phyloP scores from a whole-genome alignment of 2,113 vertebrate genomes.

The Callospermophilus lateralis region DNA sequence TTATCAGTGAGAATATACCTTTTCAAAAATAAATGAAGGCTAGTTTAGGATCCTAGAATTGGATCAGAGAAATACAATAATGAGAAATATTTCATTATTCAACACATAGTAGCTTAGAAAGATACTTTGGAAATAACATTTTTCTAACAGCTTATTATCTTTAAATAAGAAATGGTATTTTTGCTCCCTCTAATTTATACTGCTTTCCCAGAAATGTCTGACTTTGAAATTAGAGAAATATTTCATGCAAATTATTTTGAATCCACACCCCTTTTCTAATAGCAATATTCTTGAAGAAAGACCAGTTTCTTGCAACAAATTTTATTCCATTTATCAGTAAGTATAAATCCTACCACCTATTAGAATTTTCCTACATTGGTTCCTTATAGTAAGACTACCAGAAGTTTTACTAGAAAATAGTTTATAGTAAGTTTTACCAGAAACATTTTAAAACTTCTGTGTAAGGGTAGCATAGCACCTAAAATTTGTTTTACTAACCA shows the following conservation, averaged over 20 bases:
- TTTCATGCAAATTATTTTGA: not conserved
- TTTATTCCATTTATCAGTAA: conserved; percentile 1
- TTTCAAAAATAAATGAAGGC: not conserved
- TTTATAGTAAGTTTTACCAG: not conserved
- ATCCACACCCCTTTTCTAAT: not conserved
- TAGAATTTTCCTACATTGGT: not conserved
- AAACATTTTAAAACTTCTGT: conserved; percentile 47
- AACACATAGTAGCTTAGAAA: not conserved
- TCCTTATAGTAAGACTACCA: not conserved
- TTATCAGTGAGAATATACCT: not conserved
- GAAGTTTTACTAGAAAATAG: not conserved
- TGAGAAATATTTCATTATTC: not conserved
- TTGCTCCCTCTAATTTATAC: not conserved
- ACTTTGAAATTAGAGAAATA: conserved; percentile 29
- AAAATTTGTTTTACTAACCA: not conserved
- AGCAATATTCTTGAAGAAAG: not conserved
- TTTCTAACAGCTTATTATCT: conserved; percentile 29
- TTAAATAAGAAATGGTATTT: conserved; percentile 16
- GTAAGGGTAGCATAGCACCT: not conserved
- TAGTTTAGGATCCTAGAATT: not conserved
- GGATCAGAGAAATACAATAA: not conserved
- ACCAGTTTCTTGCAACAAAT: not conserved
- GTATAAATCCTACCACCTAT: not conserved
- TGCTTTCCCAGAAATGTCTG: not conserved
- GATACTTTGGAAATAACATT: conserved; percentile 21